Conservation (phyloP, 2,888 invertebrate species). For the Harpagoxenus sublaevis region DNA sequence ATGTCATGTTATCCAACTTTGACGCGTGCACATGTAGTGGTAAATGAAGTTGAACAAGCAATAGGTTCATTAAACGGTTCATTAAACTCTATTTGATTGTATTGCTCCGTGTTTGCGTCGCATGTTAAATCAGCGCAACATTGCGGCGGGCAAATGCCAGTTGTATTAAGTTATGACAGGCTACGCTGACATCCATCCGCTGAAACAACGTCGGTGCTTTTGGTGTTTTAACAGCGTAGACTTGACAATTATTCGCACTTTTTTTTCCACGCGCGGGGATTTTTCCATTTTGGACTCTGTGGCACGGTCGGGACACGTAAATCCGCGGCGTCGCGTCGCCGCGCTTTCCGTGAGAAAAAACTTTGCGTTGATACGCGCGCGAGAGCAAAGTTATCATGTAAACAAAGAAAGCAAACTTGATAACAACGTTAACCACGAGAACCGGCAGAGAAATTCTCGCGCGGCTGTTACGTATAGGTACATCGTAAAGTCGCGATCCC, state of each 20-base stretch:
- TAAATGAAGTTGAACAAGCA: slow-evolving; percentile 55
- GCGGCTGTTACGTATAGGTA: not conserved
- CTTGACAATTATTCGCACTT: not conserved
- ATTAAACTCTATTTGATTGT: slow-evolving; percentile 51
- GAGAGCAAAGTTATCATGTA: slow-evolving; percentile 21
- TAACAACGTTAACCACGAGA: slow-evolving; percentile 37
- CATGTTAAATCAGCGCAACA: slow-evolving; percentile 50
- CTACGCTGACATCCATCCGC: not conserved
- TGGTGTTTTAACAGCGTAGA: not conserved
- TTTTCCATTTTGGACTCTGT: not conserved
- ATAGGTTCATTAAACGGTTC: slow-evolving; percentile 63
- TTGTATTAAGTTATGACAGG: slow-evolving; percentile 47
- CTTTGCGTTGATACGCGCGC: slow-evolving; percentile 23
- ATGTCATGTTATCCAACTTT: slow-evolving; percentile 33
- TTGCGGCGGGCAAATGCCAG: slow-evolving; percentile 40
- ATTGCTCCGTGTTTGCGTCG: slow-evolving; percentile 38
- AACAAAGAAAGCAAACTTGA: slow-evolving; percentile 49
- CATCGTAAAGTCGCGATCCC: slow-evolving; percentile 16
- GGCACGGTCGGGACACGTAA: slow-evolving; percentile 7
- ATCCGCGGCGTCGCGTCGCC: not conserved
- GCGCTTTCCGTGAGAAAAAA: not conserved
- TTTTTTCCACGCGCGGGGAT: not conserved
- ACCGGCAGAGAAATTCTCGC: slow-evolving; percentile 21
- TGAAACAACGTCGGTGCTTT: not conserved
- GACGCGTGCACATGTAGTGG: slow-evolving; percentile 32